Evolutionary conservation across 2,888 invertebrate genomes (phyloP).

Genomic region (Mesodorylaimus sp.): DNA sequence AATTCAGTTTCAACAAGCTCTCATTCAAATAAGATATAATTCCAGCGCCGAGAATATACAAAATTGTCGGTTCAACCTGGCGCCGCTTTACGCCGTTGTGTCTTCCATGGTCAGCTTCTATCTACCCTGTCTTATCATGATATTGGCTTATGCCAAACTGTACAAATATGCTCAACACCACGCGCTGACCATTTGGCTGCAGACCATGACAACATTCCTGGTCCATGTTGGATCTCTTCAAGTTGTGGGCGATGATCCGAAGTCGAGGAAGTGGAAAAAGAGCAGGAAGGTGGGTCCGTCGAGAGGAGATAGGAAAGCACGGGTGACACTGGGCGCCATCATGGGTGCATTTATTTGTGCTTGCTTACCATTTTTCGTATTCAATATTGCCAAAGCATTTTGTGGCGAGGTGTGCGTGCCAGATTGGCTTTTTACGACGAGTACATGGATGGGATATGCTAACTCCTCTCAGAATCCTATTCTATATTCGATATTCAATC

Average conservation of each 20-base stretch:
- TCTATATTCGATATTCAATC: constrained; percentile 67
- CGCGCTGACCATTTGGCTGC: constrained; percentile 66
- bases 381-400: constrained; percentile 85
- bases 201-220: no score
- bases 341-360: constrained; percentile 91
- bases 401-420: constrained; percentile 94
- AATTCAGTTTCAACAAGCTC: constrained; percentile 36
- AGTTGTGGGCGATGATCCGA: no score
- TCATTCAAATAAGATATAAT: constrained; percentile 4
- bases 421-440: constrained; percentile 54
- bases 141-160: constrained; percentile 72
- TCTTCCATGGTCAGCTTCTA: constrained; percentile 95
- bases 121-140: constrained; percentile 94
- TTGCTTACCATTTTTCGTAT: constrained; percentile 97
- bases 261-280: no score
- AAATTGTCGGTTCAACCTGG: constrained; percentile 73
- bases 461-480: constrained; percentile 43
- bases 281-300: no score
- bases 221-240: no score
- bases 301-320: constrained; percentile 95
- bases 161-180: constrained; percentile 95
- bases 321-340: constrained; percentile 89
- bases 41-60: no score
- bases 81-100: constrained; percentile 83
- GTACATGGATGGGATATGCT: constrained; percentile 95